These are phyloP conservation scores for Aradophagus sp. DNA, from an alignment of 1,140 invertebrate species.

Conservation along the genomic window DNA sequence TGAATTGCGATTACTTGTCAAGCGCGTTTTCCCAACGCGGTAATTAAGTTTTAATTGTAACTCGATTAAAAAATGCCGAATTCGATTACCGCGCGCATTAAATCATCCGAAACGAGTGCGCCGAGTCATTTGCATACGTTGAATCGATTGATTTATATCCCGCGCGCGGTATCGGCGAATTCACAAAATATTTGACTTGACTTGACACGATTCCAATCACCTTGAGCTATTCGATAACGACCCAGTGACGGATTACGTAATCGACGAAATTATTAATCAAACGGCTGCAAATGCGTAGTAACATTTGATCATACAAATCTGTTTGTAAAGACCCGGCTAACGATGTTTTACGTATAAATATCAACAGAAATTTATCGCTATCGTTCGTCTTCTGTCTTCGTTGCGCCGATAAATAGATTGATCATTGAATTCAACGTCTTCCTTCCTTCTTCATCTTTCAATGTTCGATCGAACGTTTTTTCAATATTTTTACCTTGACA, in stretches of 20 bases:
- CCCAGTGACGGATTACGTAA: conserved; percentile 17
- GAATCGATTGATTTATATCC: conserved; percentile 39
- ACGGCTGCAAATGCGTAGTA: conserved; percentile 24
- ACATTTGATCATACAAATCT: conserved; percentile 43
- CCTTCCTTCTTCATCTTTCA: not conserved
- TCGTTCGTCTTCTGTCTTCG: conserved; percentile 17
- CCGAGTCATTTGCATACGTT: conserved; percentile 28
- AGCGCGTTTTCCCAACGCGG: no score
- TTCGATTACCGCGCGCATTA: no score
- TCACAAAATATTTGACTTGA: conserved; percentile 48
- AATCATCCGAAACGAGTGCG: not conserved
- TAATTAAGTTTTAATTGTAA: no score
- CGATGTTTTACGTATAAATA: conserved; percentile 22
- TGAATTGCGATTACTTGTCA: no score
- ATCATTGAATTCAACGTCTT: not conserved
- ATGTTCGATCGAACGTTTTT: no score
- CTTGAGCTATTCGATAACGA: conserved; percentile 46
- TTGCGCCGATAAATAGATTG: conserved; percentile 15
- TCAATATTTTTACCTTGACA: no score
- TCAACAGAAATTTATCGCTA: conserved; percentile 14
- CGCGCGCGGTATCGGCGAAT: conserved; percentile 31
- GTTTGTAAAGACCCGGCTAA: conserved; percentile 19
- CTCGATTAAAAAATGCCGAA: no score
- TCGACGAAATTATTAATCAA: conserved; percentile 30
- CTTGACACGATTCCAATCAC: conserved; percentile 36